These are phyloP conservation scores for Litoditis marina DNA, from an alignment of 2,888 invertebrate species.

Conservation along the genomic window DNA sequence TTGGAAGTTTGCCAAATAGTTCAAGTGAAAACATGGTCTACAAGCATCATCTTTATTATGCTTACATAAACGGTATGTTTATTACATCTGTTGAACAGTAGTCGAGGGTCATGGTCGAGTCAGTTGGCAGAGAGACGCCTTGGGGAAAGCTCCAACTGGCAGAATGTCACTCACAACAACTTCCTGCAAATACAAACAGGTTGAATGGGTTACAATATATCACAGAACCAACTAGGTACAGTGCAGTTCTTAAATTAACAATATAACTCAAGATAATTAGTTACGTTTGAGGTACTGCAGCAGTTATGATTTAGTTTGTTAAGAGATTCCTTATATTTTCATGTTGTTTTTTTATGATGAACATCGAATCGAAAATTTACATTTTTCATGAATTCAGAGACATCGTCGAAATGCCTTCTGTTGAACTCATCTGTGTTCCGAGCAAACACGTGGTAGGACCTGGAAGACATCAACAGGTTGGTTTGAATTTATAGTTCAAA, in stretches of 20 bases:
- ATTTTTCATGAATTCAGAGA: slow-evolving; percentile 52
- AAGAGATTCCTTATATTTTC: no score
- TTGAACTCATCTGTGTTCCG: slow-evolving; percentile 53
- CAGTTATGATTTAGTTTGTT: no score
- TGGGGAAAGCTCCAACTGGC: slow-evolving; percentile 42
- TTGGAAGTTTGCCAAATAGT: no score
- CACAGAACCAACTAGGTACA: no score
- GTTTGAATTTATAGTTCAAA: neutral
- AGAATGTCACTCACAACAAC: slow-evolving; percentile 30
- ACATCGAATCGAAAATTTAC: slow-evolving; percentile 17
- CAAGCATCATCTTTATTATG: no score
- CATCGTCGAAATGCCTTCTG: slow-evolving; percentile 48
- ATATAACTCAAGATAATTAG: no score
- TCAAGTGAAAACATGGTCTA: no score
- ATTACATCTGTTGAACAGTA: no score
- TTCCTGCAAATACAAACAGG: slow-evolving; percentile 12
- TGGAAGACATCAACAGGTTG: slow-evolving; percentile 9
- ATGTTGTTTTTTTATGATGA: no score
- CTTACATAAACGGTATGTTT: no score
- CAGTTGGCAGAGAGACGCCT: slow-evolving; percentile 39
- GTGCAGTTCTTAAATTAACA: no score
- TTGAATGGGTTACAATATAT: neutral
- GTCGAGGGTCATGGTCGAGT: slow-evolving; percentile 29
- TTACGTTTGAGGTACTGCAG: no score
- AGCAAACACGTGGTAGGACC: slow-evolving; percentile 49